phyloP scores from a whole-genome alignment of 2,113 vertebrate genomes.

The Ploceus nigricollis region DNA sequence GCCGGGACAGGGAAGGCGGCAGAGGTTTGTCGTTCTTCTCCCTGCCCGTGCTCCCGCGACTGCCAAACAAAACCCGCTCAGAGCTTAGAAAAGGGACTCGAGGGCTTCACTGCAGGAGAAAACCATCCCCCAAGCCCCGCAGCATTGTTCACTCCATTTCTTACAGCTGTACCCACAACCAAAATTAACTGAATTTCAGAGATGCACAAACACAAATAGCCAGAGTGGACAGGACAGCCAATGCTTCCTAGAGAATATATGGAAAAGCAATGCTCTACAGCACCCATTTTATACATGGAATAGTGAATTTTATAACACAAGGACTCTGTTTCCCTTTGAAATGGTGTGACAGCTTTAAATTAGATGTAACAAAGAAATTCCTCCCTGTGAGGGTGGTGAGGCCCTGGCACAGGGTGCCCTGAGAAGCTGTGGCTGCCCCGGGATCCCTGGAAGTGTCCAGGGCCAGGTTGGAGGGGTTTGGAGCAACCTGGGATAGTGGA shows the following conservation, averaged over 20 bases:
- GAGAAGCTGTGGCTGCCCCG: background rate
- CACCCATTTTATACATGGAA: rapidly evolving
- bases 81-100: rapidly evolving
- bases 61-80: background rate
- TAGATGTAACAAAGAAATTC: background rate
- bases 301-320: rapidly evolving
- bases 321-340: background rate
- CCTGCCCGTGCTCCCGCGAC: slow-evolving; percentile 80
- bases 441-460: background rate
- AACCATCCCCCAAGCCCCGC: background rate
- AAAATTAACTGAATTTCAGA: background rate
- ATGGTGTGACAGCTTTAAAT: background rate
- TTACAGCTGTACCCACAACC: background rate
- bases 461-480: rapidly evolving
- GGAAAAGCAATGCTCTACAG: background rate
- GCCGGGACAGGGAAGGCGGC: slow-evolving; percentile 70
- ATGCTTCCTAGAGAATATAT: rapidly evolving
- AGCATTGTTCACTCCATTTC: rapidly evolving
- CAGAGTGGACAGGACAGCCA: background rate
- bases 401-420: background rate
- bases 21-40: slow-evolving; percentile 89
- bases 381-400: rapidly evolving
- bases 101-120: background rate
- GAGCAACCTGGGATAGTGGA: rapidly evolving
- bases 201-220: background rate